phyloP scores from a whole-genome alignment of 2,113 vertebrate species.

The Rhabdomys dilectus region DNA sequence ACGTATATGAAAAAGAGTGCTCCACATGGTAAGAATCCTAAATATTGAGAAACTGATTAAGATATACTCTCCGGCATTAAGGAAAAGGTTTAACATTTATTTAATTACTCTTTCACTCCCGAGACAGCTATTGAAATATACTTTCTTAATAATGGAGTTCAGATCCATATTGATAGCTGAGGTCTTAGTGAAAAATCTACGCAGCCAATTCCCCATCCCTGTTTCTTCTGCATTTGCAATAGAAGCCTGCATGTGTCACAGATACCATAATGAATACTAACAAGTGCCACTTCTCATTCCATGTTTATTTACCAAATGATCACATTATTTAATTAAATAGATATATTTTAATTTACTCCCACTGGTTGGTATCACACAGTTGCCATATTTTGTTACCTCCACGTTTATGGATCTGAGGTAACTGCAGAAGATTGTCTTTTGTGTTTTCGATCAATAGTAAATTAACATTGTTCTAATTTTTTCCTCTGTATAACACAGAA shows the following conservation, averaged over 20 bases:
- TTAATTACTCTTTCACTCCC: slow-evolving; percentile 25
- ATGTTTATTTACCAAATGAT: not conserved
- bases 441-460: slow-evolving; percentile 13
- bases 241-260: not conserved
- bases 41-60: not conserved
- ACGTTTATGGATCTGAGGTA: not conserved
- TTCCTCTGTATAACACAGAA: not conserved
- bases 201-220: not conserved
- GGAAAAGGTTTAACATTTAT: slow-evolving; percentile 21
- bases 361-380: not conserved
- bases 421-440: not conserved
- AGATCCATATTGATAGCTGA: slow-evolving; percentile 19
- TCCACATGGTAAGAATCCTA: not conserved
- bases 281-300: not conserved
- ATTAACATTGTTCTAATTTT: slow-evolving; percentile 27
- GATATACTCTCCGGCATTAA: not conserved
- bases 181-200: slow-evolving; percentile 21
- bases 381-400: not conserved
- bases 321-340: not conserved
- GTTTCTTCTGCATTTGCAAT: not conserved
- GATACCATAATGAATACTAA: not conserved
- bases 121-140: slow-evolving; percentile 9
- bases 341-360: not conserved
- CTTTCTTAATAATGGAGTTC: not conserved
- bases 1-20: not conserved